These are phyloP conservation scores for Paradoxurus hermaphroditus DNA, from an alignment of 2,113 vertebrate genomes.

Conservation along the genomic window DNA sequence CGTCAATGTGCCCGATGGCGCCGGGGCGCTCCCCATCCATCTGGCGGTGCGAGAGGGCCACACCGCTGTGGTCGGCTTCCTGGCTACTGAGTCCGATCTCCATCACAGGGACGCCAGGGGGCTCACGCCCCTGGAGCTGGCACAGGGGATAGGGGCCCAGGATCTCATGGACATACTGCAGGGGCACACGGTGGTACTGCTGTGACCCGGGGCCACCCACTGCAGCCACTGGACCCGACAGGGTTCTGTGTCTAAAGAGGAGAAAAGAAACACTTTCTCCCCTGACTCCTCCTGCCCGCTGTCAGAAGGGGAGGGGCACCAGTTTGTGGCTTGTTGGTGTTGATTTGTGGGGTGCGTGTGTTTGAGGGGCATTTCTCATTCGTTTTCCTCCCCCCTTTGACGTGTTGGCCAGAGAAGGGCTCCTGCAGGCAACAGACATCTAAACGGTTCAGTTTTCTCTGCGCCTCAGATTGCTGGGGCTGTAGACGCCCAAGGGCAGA, in stretches of 20 bases:
- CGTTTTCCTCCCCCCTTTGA: conserved; percentile 61
- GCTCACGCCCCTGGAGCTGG: conserved; percentile 86
- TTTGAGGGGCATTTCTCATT: conserved; percentile 61
- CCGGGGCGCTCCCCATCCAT: conserved; percentile 89
- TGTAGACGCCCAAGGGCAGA: not conserved
- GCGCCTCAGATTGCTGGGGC: not conserved
- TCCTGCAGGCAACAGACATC: conserved; percentile 8
- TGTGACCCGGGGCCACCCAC: conserved; percentile 55
- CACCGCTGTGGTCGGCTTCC: conserved; percentile 85
- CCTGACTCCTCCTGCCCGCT: not conserved
- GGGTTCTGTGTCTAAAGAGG: not conserved
- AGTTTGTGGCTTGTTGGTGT: conserved; percentile 67
- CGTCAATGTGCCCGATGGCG: conserved; percentile 85
- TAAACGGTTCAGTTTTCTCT: conserved; percentile 70
- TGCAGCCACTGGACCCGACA: not conserved
- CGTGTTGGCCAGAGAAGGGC: conserved; percentile 60
- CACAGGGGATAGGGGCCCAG: conserved; percentile 75
- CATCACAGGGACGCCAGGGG: conserved; percentile 84
- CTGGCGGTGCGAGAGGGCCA: conserved; percentile 88
- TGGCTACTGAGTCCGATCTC: conserved; percentile 87
- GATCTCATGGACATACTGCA: conserved; percentile 75
- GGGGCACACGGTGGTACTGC: conserved; percentile 6
- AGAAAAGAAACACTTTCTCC: conserved; percentile 48
- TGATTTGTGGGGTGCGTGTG: conserved; percentile 67
- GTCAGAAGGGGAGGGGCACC: not conserved